Evolutionary conservation across 2,113 vertebrate species (phyloP), one percentile per base, ranked within the genome.

Genomic region (Myrmophylax atrothorax): DNA sequence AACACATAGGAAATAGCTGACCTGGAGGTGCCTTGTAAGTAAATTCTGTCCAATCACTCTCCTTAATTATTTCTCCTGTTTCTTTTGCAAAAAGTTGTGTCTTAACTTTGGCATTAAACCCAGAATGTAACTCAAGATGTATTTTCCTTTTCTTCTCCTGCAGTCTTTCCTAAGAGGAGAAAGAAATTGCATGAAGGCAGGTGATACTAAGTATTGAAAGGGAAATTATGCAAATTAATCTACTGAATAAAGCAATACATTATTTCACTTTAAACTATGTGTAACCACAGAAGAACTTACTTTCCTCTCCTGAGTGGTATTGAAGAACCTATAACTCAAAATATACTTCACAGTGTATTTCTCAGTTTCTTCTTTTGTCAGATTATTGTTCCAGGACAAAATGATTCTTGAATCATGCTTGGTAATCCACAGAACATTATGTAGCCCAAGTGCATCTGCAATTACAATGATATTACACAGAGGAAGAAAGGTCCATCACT

Each of bases 21-120:
- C 97, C 95, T 95, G 93, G 93, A 60, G 90, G 88, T 72, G 93
- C 89, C 60, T 87, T 84, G 82, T 97, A 97, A 84, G 68, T 83
- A 72, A 81, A n/a, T 82, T 96, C 88, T 76, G 96, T 86, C 94
- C 95, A 96, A 24, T 52, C 78, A 66, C 97, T 84, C 67, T 95
- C 92, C 56, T 90, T 70, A 70, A 94, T 75, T 77, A 96, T 2
- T 1, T 75, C 76, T n/a, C 52, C 73, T 70, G 86, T 94, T 85
- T 64, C 84, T 81, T 85, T 96, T 50, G 53, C 28, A 78, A 97
- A 82, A 86, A 96, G 35, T 25, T 94, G 90, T 83, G 93, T 96
- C 94, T 96, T 96, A 64, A 97, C 94, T 89, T 94, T 97, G 72
- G 90, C 97, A 25, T 40, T 84, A 75, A 97, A 94, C n/a, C 97